Percentiles rank a stretch among this genome's conserved stretches.
Evolutionary conservation across 2,888 invertebrate species (phyloP).

Genomic region (Machimus atricapillus): DNA sequence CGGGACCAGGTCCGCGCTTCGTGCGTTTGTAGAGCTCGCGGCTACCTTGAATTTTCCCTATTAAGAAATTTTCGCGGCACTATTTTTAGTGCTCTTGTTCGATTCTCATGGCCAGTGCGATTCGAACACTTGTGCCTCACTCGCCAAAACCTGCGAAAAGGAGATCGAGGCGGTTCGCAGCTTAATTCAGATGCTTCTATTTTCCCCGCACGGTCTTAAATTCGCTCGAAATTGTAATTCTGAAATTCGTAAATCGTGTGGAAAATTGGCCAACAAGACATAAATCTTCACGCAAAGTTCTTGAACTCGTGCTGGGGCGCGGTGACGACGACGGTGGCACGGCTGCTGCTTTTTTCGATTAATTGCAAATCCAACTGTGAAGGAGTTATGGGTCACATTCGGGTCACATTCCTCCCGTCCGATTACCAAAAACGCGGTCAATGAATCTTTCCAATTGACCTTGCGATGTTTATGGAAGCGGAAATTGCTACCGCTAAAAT

Average conservation of each 20-base stretch:
- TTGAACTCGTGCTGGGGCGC: not conserved
- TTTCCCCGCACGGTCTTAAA: not conserved
- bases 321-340: not conserved
- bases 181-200: not conserved
- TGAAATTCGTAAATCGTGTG: constrained; percentile 3
- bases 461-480: not conserved
- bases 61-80: not conserved
- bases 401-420: not conserved
- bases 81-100: not conserved
- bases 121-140: not conserved
- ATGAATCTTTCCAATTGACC: not conserved
- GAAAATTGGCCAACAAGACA: not conserved
- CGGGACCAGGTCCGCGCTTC: not conserved
- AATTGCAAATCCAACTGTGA: not conserved
- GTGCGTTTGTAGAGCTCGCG: not conserved
- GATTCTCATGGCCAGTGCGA: not conserved
- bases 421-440: not conserved
- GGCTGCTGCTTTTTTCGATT: not conserved
- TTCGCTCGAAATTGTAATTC: not conserved
- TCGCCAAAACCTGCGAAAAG: not conserved
- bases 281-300: not conserved
- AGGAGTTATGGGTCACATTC: constrained; percentile 1
- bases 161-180: not conserved
- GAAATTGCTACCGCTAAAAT: not conserved
- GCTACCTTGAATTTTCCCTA: not conserved